These are phyloP conservation scores for Halichondria panicea DNA, from an alignment of 37 sponge, comb jelly and placozoan species.

Conservation along the genomic window DNA sequence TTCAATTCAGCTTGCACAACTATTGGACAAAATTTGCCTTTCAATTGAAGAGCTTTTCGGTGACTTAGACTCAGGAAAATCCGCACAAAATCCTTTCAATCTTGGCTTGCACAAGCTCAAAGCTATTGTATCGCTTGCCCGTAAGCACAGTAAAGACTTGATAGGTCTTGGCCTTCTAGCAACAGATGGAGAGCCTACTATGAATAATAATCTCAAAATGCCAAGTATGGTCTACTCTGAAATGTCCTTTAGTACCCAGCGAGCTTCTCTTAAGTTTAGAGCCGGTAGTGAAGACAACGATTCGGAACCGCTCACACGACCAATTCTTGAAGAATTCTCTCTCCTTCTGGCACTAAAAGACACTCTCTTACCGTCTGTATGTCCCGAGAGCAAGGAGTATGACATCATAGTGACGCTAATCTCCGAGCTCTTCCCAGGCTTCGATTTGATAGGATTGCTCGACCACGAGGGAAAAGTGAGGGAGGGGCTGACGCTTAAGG, in stretches of 20 bases:
- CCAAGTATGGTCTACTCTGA: constrained; percentile 21
- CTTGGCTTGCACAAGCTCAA: background rate
- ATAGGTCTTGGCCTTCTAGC: background rate
- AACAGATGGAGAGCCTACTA: background rate
- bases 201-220: background rate
- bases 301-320: background rate
- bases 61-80: background rate
- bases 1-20: constrained; percentile 1
- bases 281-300: background rate
- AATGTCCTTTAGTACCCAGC: constrained; percentile 17
- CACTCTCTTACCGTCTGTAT: constrained; percentile 12
- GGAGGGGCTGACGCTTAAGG: constrained; percentile 15
- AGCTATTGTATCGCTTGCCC: constrained; percentile 4
- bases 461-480: constrained; percentile 24
- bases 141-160: constrained; percentile 24
- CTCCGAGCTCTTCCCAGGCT: constrained; percentile 35
- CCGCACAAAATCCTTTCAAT: background rate
- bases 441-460: constrained; percentile 28
- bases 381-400: background rate
- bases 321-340: constrained; percentile 45
- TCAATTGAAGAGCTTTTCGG: constrained; percentile 30
- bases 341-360: constrained; percentile 48
- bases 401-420: constrained; percentile 19
- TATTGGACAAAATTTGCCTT: background rate
- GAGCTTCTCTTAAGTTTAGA: constrained; percentile 23